Percentiles rank a stretch among this genome's conserved stretches.
Conservation (phyloP, 2,888 invertebrate species). For the Pterostichus madidus region DNA sequence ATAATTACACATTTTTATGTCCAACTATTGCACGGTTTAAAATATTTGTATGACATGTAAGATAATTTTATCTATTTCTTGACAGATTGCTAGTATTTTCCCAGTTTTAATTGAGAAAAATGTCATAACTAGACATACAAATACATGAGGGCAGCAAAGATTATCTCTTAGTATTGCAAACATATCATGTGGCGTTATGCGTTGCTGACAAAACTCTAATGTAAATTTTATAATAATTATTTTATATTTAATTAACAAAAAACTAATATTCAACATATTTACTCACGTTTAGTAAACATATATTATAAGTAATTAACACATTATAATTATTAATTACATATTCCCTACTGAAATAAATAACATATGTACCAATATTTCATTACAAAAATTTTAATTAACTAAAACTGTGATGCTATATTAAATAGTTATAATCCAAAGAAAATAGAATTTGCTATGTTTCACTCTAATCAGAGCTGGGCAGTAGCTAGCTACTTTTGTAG, state of each 20-base stretch:
- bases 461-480: no score
- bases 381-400: not conserved
- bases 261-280: not conserved
- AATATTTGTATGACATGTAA: not conserved
- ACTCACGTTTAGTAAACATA: not conserved
- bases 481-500: no score
- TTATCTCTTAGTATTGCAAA: not conserved
- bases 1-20: not conserved
- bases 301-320: not conserved
- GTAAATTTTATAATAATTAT: not conserved
- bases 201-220: not conserved
- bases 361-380: not conserved
- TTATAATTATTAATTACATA: not conserved
- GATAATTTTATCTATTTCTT: slow-evolving; percentile 4
- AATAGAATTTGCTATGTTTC: no score
- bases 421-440: no score
- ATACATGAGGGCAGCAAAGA: not conserved
- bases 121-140: slow-evolving; percentile 2
- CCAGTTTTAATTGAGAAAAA: not conserved
- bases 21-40: not conserved
- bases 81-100: not conserved
- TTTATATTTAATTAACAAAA: not conserved
- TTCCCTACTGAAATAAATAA: not conserved
- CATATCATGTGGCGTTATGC: not conserved
- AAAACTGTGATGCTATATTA: no score